Evolutionary conservation across 2,797 vertebrate species (phyloP).

Genomic region (Tamandua tetradactyla): DNA sequence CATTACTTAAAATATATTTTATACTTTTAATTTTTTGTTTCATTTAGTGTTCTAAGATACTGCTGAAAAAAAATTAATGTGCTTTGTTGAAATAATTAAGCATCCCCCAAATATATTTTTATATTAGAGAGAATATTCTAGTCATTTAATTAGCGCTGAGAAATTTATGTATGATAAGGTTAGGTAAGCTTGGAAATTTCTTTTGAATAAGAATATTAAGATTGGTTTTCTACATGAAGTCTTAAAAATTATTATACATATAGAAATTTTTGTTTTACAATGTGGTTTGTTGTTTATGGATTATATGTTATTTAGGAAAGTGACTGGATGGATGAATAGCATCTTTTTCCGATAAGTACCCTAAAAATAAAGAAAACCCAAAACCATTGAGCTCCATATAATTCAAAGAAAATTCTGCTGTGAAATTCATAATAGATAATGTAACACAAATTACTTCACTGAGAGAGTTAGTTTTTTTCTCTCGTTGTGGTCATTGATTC

Average conservation of each 20-base stretch:
- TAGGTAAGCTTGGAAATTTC: background rate
- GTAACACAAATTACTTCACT: background rate
- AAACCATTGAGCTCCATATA: background rate
- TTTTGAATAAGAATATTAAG: too few relatives aligned
- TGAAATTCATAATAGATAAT: slow-evolving; percentile 5
- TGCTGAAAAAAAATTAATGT: background rate
- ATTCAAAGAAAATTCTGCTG: background rate
- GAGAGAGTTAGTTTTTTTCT: background rate
- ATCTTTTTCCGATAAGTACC: slow-evolving; percentile 24
- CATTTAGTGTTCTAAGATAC: background rate
- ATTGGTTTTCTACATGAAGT: background rate
- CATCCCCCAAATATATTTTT: slow-evolving; percentile 32
- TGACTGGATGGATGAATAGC: background rate
- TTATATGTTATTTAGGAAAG: slow-evolving; percentile 16
- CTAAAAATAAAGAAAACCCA: background rate
- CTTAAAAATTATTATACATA: background rate
- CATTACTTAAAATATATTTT: background rate
- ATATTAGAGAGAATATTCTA: background rate
- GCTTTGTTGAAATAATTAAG: slow-evolving; percentile 31
- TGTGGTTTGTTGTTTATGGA: background rate
- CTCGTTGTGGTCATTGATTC: background rate
- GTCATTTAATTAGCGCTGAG: slow-evolving; percentile 10
- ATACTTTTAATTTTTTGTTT: slow-evolving; percentile 43
- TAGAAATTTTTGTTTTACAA: background rate
- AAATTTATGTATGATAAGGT: slow-evolving; percentile 28